Evolutionary conservation across 2,797 vertebrate genomes (phyloP), one percentile per base, ranked within the genome.

Genomic region (Falco rusticolus): DNA sequence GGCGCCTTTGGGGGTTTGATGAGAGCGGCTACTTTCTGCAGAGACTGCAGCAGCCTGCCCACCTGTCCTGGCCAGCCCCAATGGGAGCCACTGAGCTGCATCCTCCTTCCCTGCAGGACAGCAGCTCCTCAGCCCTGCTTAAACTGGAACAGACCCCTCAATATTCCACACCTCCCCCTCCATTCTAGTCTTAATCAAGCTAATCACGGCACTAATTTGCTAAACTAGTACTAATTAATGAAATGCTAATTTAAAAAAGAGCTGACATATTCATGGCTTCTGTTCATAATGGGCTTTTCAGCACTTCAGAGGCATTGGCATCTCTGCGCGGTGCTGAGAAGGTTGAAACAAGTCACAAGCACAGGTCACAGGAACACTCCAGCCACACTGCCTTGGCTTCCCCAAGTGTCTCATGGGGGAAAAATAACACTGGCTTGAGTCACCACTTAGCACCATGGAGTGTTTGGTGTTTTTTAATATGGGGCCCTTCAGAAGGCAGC

Each of bases 401-500:
- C 71, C 57, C 63, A 83, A 17, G 64, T 10, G 3, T 81, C 75
- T 71, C 57, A n/a, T 1, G 6, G 41, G 51, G 45, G 72, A 19
- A 64, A 87, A 91, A 89, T 70, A 70, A 37, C 69, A 51, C 45
- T 1, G 0, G 4, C 69, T 68, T 80, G 70, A 95, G 87, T 90
- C 92, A 89, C 83, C 84, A 72, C 93, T 96, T 56, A 89, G 70
- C 1, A 0, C 63, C n/a, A 63, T 74, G 74, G 66, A 94, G 93
- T 87, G 87, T 83, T 96, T 68, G 88, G 90, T 79, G 84, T 1
- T 86, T 95, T 94, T 88, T 20, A 92, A 64, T 16, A 56, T 5
- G 11, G 66, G 54, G 86, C 85, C 68, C 93, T 96, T 96, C 91
- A 89, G 89, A 95, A 85, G 77, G 78, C 9, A 10, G 93, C 90